phyloP scores from a whole-genome alignment of 2,888 invertebrate species.

The Tuberolachnus salignus region DNA sequence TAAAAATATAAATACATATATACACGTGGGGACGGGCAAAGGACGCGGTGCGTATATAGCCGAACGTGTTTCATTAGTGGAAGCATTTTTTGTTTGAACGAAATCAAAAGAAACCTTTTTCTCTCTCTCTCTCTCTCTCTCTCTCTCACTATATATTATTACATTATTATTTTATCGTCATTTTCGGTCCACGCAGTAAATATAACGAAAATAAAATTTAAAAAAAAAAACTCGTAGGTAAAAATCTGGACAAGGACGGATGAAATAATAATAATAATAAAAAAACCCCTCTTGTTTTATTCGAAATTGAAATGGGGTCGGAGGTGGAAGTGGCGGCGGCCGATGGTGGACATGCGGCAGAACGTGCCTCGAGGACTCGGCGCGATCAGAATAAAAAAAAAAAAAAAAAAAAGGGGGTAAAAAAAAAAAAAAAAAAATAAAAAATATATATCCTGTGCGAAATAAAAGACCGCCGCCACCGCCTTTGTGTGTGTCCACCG shows the following conservation, averaged over 20 bases:
- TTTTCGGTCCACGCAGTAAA: conserved; percentile 43
- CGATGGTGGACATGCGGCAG: not conserved
- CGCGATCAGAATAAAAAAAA: conserved; percentile 21
- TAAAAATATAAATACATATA: not conserved
- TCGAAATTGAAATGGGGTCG: conserved; percentile 31
- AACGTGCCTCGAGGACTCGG: conserved; percentile 44
- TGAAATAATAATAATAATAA: conserved; percentile 13
- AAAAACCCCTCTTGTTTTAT: conserved; percentile 38
- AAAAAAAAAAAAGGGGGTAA: conserved; percentile 38
- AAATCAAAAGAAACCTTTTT: conserved; percentile 53
- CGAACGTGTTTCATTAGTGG: conserved; percentile 47
- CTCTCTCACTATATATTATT: not conserved
- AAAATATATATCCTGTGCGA: conserved; percentile 28
- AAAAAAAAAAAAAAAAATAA: not conserved
- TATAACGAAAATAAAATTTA: conserved; percentile 36
- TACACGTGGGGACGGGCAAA: conserved; percentile 4
- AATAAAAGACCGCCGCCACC: conserved; percentile 32
- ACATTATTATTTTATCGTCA: conserved; percentile 54
- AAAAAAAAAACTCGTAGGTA: conserved; percentile 39
- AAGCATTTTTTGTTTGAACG: conserved; percentile 47
- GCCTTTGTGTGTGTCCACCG: conserved; percentile 49
- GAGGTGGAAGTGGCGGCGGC: not conserved
- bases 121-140: not conserved
- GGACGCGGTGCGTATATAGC: not conserved
- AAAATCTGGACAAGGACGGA: conserved; percentile 48